These are phyloP conservation scores for Brassicogethes aeneus DNA, from an alignment of 2,888 invertebrate species.

Conservation along the genomic window DNA sequence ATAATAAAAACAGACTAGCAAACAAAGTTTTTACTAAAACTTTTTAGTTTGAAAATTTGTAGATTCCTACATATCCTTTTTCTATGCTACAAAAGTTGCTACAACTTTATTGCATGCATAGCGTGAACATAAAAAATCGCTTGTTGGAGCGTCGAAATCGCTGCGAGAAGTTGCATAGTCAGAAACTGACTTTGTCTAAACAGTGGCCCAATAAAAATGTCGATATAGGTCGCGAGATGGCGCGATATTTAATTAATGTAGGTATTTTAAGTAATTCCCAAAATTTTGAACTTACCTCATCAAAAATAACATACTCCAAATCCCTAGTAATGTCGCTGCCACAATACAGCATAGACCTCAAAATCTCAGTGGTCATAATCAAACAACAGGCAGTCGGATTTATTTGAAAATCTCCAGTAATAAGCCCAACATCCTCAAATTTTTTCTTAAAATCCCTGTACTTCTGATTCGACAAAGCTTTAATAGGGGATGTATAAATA, in stretches of 20 bases:
- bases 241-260: constrained; percentile 1
- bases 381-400: constrained; percentile 89
- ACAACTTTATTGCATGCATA: no score
- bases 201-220: no score
- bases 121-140: no score
- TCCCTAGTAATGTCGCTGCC: constrained; percentile 91
- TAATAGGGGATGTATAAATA: constrained; percentile 98
- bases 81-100: no score
- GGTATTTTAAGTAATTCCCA: not conserved
- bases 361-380: constrained; percentile 99
- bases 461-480: constrained; percentile 97
- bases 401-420: constrained; percentile 94
- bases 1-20: no score
- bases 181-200: no score
- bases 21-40: no score
- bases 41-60: no score
- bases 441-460: constrained; percentile 92
- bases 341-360: constrained; percentile 93
- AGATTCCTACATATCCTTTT: no score
- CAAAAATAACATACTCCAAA: constrained; percentile 97
- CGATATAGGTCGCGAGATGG: no score
- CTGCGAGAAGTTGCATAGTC: no score
- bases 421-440: constrained; percentile 87
- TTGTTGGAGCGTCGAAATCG: no score
- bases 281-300: constrained; percentile 55